Conservation (phyloP, 2,888 invertebrate species). For the Campoplex nolae region DNA sequence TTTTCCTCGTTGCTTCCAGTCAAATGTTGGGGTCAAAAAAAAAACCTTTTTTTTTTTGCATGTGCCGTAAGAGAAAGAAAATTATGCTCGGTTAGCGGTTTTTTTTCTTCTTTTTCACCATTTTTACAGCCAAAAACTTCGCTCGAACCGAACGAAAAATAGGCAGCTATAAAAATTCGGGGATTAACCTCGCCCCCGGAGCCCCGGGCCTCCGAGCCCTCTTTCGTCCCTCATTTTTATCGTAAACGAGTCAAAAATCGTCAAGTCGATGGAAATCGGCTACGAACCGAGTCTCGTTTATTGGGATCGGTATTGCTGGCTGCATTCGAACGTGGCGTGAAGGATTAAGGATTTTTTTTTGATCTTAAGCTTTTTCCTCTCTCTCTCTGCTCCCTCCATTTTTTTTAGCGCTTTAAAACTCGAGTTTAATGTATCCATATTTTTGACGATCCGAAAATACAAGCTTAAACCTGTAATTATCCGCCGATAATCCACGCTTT, state of each 20-base stretch:
- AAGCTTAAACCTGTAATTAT: slow-evolving; percentile 1
- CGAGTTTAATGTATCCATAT: background rate
- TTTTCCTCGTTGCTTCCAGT: background rate
- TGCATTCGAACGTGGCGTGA: slow-evolving; percentile 1
- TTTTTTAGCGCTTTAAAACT: background rate
- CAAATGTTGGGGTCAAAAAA: background rate
- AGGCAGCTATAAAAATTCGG: slow-evolving; percentile 51
- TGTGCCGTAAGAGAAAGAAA: slow-evolving; percentile 29
- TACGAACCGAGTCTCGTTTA: slow-evolving; percentile 14
- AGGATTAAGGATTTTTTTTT: slow-evolving; percentile 48
- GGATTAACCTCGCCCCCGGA: slow-evolving; percentile 50
- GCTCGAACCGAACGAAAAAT: background rate
- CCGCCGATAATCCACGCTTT: background rate
- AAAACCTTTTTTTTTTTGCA: slow-evolving; percentile 16
- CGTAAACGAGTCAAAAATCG: slow-evolving; percentile 58
- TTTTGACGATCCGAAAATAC: background rate
- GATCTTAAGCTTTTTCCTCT: slow-evolving; percentile 12
- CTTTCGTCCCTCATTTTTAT: slow-evolving; percentile 53
- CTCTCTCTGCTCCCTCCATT: background rate
- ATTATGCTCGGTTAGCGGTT: slow-evolving; percentile 62
- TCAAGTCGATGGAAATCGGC: slow-evolving; percentile 20
- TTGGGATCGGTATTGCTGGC: slow-evolving; percentile 27
- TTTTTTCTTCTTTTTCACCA: slow-evolving; percentile 47
- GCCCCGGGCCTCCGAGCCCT: background rate
- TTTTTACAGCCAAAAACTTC: slow-evolving; percentile 41